Conservation (phyloP, 2,797 vertebrate species). For the Kryptopterus vitreolus region DNA sequence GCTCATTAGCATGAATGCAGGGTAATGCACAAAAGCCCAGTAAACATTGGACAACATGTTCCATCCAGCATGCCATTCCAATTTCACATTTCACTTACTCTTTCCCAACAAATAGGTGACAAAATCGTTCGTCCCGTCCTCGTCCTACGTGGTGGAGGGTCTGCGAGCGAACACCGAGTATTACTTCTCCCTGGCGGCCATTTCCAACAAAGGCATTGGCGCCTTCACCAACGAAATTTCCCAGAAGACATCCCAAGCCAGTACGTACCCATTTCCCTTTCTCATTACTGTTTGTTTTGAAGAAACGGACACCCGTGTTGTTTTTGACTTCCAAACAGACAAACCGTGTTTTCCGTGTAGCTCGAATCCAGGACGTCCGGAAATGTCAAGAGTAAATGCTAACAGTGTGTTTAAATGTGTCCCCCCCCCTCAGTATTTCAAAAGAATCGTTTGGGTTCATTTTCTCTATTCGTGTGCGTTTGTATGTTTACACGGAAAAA, state of each 20-base stretch:
- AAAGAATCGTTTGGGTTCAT: background rate
- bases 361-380: slow-evolving; percentile 3
- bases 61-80: background rate
- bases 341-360: background rate
- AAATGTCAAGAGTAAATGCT: slow-evolving; percentile 47
- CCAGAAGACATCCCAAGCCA: slow-evolving; percentile 96
- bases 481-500: slow-evolving; percentile 4
- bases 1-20: background rate
- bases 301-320: slow-evolving; percentile 36
- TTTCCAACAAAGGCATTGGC: slow-evolving; percentile 91
- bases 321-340: slow-evolving; percentile 33
- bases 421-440: background rate
- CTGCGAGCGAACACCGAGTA: slow-evolving; percentile 94
- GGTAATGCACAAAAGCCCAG: background rate
- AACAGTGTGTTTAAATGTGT: background rate
- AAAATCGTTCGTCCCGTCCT: slow-evolving; percentile 85
- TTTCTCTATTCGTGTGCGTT: slow-evolving; percentile 8
- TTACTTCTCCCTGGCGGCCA: slow-evolving; percentile 90
- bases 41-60: background rate
- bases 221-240: slow-evolving; percentile 92
- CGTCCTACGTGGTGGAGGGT: slow-evolving; percentile 85
- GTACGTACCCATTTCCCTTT: slow-evolving; percentile 82
- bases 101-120: slow-evolving; percentile 74
- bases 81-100: background rate
- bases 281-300: slow-evolving; percentile 48